These are phyloP conservation scores for Cathartes aura DNA, from an alignment of 2,113 vertebrate species.

Conservation along the genomic window DNA sequence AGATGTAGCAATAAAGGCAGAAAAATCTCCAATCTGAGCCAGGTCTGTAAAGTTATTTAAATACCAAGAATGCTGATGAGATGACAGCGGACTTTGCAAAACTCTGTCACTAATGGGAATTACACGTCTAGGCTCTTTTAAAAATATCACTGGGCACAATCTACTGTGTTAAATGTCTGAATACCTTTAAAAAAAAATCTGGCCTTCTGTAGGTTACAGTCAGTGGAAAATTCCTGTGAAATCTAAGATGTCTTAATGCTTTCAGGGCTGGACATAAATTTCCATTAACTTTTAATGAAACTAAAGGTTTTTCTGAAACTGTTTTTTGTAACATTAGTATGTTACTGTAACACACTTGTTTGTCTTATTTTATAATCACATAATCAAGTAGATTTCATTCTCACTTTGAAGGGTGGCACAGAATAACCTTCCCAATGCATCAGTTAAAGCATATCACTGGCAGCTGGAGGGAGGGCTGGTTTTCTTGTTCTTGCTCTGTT, in stretches of 20 bases:
- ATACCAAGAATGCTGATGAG: neutral
- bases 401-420: neutral
- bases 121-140: neutral
- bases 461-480: neutral
- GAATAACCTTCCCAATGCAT: neutral
- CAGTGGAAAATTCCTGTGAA: neutral
- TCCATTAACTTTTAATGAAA: neutral
- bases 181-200: neutral
- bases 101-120: neutral
- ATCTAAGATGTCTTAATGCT: neutral
- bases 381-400: neutral
- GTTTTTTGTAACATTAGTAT: neutral
- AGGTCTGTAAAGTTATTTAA: neutral
- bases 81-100: neutral
- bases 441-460: neutral
- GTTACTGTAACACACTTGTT: neutral
- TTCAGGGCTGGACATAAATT: neutral
- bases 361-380: neutral
- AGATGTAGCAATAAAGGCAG: neutral
- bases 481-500: constrained; percentile 6
- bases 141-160: neutral
- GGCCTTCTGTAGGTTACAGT: neutral
- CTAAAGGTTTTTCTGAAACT: fast-evolving
- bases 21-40: neutral
- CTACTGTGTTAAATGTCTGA: neutral